Conservation (phyloP, 2,888 invertebrate genomes). For the Trachelus tabidus region DNA sequence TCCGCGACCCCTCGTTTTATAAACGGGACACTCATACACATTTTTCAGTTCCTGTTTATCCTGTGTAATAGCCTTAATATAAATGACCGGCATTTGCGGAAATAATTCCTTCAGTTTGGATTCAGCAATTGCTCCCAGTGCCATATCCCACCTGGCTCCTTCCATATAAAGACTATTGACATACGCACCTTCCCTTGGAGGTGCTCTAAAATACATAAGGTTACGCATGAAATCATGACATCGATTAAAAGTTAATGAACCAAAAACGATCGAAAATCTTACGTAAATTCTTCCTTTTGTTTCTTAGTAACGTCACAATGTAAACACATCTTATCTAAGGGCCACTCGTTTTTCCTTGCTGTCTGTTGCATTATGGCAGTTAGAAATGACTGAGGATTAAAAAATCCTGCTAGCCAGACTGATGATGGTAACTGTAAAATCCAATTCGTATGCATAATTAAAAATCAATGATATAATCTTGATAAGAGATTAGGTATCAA, state of each 20-base stretch:
- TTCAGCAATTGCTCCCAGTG: constrained; percentile 82
- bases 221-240: not conserved
- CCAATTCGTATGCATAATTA: constrained; percentile 3
- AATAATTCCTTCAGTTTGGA: constrained; percentile 90
- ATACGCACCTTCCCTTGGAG: constrained; percentile 92
- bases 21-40: constrained; percentile 93
- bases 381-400: constrained; percentile 96
- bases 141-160: constrained; percentile 92
- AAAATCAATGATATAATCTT: constrained; percentile 1
- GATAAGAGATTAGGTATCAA: not conserved
- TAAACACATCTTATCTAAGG: constrained; percentile 94
- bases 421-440: constrained; percentile 78
- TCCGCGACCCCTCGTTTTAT: constrained; percentile 89
- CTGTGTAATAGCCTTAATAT: constrained; percentile 85
- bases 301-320: constrained; percentile 96
- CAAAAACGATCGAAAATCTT: constrained; percentile 41
- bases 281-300: constrained; percentile 84
- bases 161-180: constrained; percentile 92
- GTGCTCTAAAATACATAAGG: constrained; percentile 67
- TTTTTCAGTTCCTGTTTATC: constrained; percentile 91
- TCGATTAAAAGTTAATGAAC: not conserved
- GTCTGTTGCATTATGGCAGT: constrained; percentile 99
- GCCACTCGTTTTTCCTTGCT: constrained; percentile 95
- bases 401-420: constrained; percentile 95
- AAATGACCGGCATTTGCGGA: constrained; percentile 91